Evolutionary conservation across 2,888 invertebrate genomes (phyloP), one percentile per base, ranked within the genome.

Genomic region (Exephanes ischioxanthus): DNA sequence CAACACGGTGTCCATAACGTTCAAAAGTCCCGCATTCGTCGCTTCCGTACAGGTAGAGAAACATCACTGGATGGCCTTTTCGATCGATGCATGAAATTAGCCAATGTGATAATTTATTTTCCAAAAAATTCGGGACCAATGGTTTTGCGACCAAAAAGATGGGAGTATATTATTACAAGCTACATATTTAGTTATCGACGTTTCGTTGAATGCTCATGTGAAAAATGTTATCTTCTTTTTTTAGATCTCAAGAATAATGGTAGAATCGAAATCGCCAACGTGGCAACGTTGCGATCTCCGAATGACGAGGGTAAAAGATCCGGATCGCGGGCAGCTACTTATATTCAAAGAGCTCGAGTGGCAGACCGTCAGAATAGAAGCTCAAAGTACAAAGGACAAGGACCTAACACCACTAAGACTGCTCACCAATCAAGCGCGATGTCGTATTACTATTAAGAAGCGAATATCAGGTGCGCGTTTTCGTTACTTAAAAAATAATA

Each of bases 281-380:
- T 99, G 99, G 97, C 96, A 97, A 80, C 96, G 96, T 86, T 97
- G 96, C 87, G 99, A 99, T 94, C 95, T 99, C 90, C 96, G 98
- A 92, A 96, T 97, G 94, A 99, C 99, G 71, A 96, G 99, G 91
- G 95, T 99, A 89, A 98, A 99, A 94, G 98, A 99, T 92, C 96
- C 97, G 2, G 96, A 97, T 87, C 96, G 97, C 87, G 98, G 98
- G 61, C 98, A 99, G 91, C 95, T 99, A 87, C 95, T 99, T 88
- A 97, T 99, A 92, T 99, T 99, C 94, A 99, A 99, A 95, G 98
- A 98, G 95, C 95, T 99, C 78, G 97, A 98, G 93, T 99, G 99
- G 99, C 99, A 99, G 94, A 98, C 98, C 73, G 97, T 99, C 26
- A 96, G 99, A 87, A 97, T 99, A 92, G 99, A 99, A 94, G 99